phyloP scores from a whole-genome alignment of 1,140 invertebrate genomes.

The Tetramorium alpestre region DNA sequence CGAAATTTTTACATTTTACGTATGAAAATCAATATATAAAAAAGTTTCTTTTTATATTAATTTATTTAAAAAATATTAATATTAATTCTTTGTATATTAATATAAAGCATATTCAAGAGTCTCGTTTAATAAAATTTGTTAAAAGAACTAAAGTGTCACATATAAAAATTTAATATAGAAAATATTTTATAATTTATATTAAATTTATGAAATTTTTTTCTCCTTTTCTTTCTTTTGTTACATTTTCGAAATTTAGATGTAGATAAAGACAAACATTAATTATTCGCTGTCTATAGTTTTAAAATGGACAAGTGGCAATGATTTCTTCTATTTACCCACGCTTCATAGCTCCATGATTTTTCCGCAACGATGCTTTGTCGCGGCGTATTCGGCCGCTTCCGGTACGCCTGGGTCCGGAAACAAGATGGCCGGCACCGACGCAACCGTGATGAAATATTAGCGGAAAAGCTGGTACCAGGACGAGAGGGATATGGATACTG shows the following conservation, averaged over 20 bases:
- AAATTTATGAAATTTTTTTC: neutral
- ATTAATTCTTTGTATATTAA: neutral
- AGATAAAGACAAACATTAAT: slow-evolving; percentile 9
- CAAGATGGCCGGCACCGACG: slow-evolving; percentile 82
- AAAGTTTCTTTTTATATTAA: no score
- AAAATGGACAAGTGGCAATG: slow-evolving; percentile 36
- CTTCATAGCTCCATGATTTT: slow-evolving; percentile 84
- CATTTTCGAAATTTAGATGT: neutral
- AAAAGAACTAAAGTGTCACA: neutral
- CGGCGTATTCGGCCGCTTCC: slow-evolving; percentile 82
- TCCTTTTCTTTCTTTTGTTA: neutral
- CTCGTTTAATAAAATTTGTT: neutral
- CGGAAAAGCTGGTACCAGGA: slow-evolving; percentile 80
- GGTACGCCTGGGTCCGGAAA: slow-evolving; percentile 81
- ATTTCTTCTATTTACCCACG: slow-evolving; percentile 81
- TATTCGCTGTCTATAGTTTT: neutral
- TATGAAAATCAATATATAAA: neutral
- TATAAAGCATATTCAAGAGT: neutral
- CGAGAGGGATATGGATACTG: slow-evolving; percentile 70
- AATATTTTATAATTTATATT: neutral
- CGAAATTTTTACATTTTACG: neutral
- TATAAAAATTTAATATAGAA: neutral
- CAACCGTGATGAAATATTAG: slow-evolving; percentile 84
- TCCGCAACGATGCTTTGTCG: slow-evolving; percentile 83
- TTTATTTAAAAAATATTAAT: no score